Percentiles rank a stretch among this genome's conserved stretches.
phyloP scores from a whole-genome alignment of 2,888 invertebrate species.

The Caenorhabditis sp. region DNA sequence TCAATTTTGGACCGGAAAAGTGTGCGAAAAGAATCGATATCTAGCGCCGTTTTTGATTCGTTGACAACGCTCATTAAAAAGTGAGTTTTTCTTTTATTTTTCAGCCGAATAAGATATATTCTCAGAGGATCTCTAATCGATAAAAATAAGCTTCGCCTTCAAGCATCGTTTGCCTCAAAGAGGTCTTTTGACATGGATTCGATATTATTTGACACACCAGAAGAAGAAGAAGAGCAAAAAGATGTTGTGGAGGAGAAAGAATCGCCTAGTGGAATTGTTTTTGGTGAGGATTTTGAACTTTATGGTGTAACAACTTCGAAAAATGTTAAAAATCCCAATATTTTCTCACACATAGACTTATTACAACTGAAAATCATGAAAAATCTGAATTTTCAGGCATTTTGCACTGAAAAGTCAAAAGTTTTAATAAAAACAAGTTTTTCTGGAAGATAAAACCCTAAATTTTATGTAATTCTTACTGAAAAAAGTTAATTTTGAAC shows the following conservation, averaged over 20 bases:
- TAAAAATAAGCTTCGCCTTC: slow-evolving; percentile 21
- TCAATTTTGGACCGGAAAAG: neutral
- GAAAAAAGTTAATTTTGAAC: too few species aligned
- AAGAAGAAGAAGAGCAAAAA: slow-evolving; percentile 4
- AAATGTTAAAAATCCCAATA: neutral
- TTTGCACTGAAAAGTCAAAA: too few species aligned
- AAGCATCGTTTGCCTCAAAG: slow-evolving; percentile 23
- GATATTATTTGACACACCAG: slow-evolving; percentile 12
- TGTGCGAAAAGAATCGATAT: neutral
- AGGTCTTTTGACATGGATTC: slow-evolving; percentile 25
- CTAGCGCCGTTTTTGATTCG: neutral
- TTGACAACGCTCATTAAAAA: neutral
- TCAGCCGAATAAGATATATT: too few species aligned
- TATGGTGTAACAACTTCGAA: slow-evolving; percentile 9
- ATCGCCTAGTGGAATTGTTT: slow-evolving; percentile 10
- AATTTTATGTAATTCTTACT: too few species aligned
- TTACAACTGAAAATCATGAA: too few species aligned
- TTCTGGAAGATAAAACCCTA: too few species aligned
- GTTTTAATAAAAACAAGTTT: too few species aligned
- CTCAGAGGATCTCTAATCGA: slow-evolving; percentile 32
- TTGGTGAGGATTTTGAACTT: neutral
- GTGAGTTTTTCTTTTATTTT: too few species aligned
- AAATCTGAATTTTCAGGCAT: too few species aligned
- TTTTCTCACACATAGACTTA: too few species aligned
- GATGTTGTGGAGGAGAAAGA: neutral